Percentiles rank a stretch among this genome's conserved stretches.
Evolutionary conservation across 1,140 invertebrate species (phyloP).

Genomic region (Cyrtorhinus lividipennis): DNA sequence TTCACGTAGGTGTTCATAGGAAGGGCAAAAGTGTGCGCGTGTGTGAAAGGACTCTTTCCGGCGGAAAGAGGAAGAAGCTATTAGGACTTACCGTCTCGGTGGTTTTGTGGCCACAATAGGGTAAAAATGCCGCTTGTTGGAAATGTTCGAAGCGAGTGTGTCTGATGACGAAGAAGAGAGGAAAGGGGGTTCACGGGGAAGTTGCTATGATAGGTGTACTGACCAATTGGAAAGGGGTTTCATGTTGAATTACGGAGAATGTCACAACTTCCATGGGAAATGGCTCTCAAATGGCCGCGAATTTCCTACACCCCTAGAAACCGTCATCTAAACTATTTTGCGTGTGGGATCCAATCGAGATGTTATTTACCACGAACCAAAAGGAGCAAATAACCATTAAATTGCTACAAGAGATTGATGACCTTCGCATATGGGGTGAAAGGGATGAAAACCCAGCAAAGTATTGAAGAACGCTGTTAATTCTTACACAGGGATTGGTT

Average conservation of each 20-base stretch:
- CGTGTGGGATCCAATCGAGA: too few species aligned
- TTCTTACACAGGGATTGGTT: too few species aligned
- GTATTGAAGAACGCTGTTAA: too few species aligned
- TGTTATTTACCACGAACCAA: too few species aligned
- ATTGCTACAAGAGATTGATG: too few species aligned
- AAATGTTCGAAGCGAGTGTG: neutral
- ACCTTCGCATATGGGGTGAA: too few species aligned
- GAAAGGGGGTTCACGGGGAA: neutral
- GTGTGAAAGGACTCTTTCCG: neutral
- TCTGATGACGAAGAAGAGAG: too few species aligned
- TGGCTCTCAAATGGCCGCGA: too few species aligned
- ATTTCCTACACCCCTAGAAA: too few species aligned
- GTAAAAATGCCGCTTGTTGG: neutral
- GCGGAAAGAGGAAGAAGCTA: neutral
- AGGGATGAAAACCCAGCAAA: too few species aligned
- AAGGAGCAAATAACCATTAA: too few species aligned
- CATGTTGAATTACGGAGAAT: neutral
- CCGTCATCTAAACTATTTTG: too few species aligned
- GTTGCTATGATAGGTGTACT: neutral
- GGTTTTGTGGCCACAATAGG: neutral
- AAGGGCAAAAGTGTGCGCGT: neutral
- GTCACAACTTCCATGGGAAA: neutral
- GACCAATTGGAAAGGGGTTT: neutral
- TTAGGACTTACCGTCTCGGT: neutral
- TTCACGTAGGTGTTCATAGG: neutral